Evolutionary conservation across 2,113 vertebrate genomes (phyloP), one percentile per base, ranked within the genome.

Genomic region (Ageneiosus marmoratus): DNA sequence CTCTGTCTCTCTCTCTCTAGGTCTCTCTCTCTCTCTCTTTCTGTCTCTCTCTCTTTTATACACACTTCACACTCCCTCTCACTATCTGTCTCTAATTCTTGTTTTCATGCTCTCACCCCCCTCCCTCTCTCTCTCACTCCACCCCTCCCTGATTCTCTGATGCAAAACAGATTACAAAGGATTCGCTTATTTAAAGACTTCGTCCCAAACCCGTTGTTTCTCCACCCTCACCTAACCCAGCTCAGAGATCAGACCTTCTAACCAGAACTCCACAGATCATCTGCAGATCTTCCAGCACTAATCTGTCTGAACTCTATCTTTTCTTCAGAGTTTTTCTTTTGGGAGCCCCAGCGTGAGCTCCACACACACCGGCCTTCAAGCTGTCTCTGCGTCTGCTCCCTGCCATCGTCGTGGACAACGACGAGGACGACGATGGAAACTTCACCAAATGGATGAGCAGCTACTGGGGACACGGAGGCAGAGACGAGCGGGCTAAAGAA

Each of bases 371-470:
- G 34, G 27, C 53, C 79, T 80, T 20, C 89, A 93, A 85, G 67
- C 88, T 95, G 93, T 90, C 93, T 82, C 92, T 94, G 48, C 89
- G 93, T 65, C 91, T 94, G 1, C 90, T 94, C 77, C 94, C 94
- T 48, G 83, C 75, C 11, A 87, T 96, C 84, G 87, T 84, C 87
- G 94, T 95, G 95, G 97, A 98, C 92, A 95, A 97, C 89, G 96
- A 97, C 2, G 96, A 98, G 9, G 94, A 95, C 69, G 96, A 98
- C 60, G 98, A 98, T 81, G 94, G 96, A 4, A 97, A 94, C 88
- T 99, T 99, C 92, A 97, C 97, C 83, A 98, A 97, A 86, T 99
- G 97, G 97, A 99, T 99, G 97, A 98, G 97, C 89, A 99, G 97
- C 84, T 98, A 96, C 91, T 99, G 97, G 97, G 97, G 97, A 53